These are phyloP conservation scores for Meloidogyne chitwoodi DNA, from an alignment of 1,140 invertebrate genomes.

Conservation along the genomic window DNA sequence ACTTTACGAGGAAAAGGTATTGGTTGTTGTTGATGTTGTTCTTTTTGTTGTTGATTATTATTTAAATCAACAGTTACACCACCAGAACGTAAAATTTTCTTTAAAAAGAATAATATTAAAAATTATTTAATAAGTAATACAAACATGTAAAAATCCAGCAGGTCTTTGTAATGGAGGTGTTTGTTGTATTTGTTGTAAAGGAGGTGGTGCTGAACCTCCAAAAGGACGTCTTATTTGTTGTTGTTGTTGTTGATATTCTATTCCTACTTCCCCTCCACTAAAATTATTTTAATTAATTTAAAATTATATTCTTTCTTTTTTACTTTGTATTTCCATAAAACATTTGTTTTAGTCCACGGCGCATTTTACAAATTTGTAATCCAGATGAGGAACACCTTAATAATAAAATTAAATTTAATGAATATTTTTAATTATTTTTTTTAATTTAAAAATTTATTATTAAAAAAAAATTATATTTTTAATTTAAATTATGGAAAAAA, in stretches of 20 bases:
- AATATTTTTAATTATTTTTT: too few relatives aligned
- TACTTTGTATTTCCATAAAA: slow-evolving; percentile 20
- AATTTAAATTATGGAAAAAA: too few relatives aligned
- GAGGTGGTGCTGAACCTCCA: background rate
- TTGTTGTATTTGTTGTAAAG: background rate
- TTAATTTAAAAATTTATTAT: background rate
- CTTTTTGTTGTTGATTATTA: slow-evolving; percentile 4
- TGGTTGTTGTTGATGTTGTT: background rate
- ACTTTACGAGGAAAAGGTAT: background rate
- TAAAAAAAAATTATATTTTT: background rate
- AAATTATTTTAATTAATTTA: background rate
- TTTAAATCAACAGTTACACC: slow-evolving; percentile 15
- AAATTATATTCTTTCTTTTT: background rate
- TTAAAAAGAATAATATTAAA: background rate
- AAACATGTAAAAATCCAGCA: slow-evolving; percentile 20
- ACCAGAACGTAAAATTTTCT: slow-evolving; percentile 20
- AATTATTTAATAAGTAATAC: background rate
- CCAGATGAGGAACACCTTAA: background rate
- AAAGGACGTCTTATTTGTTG: background rate
- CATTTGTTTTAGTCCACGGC: slow-evolving; percentile 18
- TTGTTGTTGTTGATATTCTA: background rate
- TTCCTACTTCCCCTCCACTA: background rate
- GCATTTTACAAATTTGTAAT: slow-evolving; percentile 7
- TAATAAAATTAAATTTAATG: background rate
- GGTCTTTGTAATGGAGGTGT: slow-evolving; percentile 15